Base-by-base conservation (phyloP, 1,140 invertebrate genomes). In the Achroia grisella region DNA sequence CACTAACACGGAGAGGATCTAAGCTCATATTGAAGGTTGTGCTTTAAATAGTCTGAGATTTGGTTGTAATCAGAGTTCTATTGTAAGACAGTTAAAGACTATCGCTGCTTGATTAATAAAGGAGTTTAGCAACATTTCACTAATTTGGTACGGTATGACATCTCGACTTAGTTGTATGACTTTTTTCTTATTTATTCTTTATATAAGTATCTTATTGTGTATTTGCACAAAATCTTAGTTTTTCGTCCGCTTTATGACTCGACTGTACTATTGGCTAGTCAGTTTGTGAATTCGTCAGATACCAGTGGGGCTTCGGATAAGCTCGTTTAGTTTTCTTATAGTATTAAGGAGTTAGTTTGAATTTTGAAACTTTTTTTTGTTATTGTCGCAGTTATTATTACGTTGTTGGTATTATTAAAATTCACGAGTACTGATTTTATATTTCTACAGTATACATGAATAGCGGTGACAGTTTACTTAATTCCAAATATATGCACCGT, bases 1-100 rank as follows among this genome's bases (percentile, higher is more conserved):
- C 11, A 33, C 34, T 36, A 28, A 39, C 45, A 17, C 37, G 17
- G 17, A 36, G 13, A 29, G 45, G 15, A 39, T 32, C 17, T 42
- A 60, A 62, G 74, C 70, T 73, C 71, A 73, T 75, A 6, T 55
- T 62, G 43, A 71, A 60, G 71, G 74, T 75, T 78, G 70, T 78
- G 74, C 61, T 37, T 63, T 47, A 52, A 56, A 62, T 70, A 65
- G 58, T 71, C 52, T 67, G 57, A 60, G 37, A 48, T 66, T 64
- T 47, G 56, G 53, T 72, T 63, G 58, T 71, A 58, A 60, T 52
- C 44, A 37, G 46, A 53, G 14, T 56, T 55, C 10, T 55, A 56
- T 51, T 48, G 13, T 46, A 44, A 42, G 44, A 45, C 30, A 28
- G 46, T 27, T 43, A 34, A 10, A 29, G 27, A 32, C 41, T 27